phyloP scores from a whole-genome alignment of 2,797 vertebrate genomes.

The Gila robusta region DNA sequence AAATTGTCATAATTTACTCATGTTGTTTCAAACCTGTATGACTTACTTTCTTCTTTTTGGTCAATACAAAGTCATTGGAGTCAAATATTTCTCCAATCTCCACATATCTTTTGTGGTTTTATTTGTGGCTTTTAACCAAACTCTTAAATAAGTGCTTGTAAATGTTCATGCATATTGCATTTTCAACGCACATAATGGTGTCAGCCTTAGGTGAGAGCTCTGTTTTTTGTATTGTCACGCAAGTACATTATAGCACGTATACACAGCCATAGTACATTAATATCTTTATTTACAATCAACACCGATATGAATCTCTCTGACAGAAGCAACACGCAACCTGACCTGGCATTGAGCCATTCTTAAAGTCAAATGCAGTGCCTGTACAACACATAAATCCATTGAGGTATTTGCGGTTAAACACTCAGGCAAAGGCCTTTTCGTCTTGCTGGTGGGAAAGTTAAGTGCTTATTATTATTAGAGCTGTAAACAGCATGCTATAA shows the following conservation, averaged over 20 bases:
- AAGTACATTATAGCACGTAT: constrained; percentile 31
- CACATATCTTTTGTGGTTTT: not conserved
- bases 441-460: constrained; percentile 30
- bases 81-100: not conserved
- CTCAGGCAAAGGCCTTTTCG: constrained; percentile 1
- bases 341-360: constrained; percentile 72
- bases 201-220: not conserved
- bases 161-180: not conserved
- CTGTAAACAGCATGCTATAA: constrained; percentile 16
- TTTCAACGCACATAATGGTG: not conserved
- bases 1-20: not conserved
- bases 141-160: not conserved
- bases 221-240: not conserved
- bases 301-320: constrained; percentile 78
- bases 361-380: constrained; percentile 59
- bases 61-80: not conserved
- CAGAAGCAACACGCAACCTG: constrained; percentile 77
- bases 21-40: not conserved
- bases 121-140: not conserved
- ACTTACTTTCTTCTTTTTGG: not conserved
- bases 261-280: constrained; percentile 36
- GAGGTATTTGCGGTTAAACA: not conserved
- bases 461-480: constrained; percentile 18
- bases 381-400: constrained; percentile 43
- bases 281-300: constrained; percentile 68